Percentiles rank a stretch among this genome's conserved stretches.
phyloP scores from a whole-genome alignment of 2,888 invertebrate genomes.

The Criorhina ranunculi region DNA sequence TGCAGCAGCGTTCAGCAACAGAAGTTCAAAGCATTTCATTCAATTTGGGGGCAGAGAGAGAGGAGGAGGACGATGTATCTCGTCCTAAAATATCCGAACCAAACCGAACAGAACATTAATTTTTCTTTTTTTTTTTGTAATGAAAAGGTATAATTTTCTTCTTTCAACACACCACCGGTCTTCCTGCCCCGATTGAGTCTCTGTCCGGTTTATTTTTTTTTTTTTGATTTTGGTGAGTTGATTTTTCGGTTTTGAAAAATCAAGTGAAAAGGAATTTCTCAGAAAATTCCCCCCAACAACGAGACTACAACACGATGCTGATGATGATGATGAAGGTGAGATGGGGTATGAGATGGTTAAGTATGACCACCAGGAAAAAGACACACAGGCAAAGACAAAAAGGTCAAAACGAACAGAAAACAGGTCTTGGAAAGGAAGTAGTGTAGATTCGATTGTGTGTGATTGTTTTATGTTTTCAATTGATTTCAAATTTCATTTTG shows the following conservation, averaged over 20 bases:
- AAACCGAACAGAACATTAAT: slow-evolving; percentile 22
- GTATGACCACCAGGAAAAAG: slow-evolving; percentile 61
- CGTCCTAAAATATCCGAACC: slow-evolving; percentile 67
- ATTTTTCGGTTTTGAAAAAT: slow-evolving; percentile 56
- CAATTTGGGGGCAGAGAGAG: slow-evolving; percentile 45
- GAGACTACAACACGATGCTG: slow-evolving; percentile 20
- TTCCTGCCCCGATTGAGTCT: slow-evolving; percentile 20
- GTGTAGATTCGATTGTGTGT: slow-evolving; percentile 58
- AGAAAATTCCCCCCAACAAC: slow-evolving; percentile 58
- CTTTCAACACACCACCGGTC: slow-evolving; percentile 34
- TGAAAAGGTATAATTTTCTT: slow-evolving; percentile 76
- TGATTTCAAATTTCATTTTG: slow-evolving; percentile 73
- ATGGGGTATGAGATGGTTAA: slow-evolving; percentile 37
- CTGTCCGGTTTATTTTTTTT: slow-evolving; percentile 49
- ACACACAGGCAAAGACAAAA: slow-evolving; percentile 4
- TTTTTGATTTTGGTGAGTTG: slow-evolving; percentile 33
- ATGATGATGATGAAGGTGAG: slow-evolving; percentile 37
- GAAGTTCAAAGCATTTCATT: slow-evolving; percentile 76
- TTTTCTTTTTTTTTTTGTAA: slow-evolving; percentile 57
- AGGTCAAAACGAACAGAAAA: slow-evolving; percentile 64
- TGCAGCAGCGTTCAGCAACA: slow-evolving; percentile 60
- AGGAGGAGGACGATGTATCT: slow-evolving; percentile 16
- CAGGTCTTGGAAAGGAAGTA: slow-evolving; percentile 75
- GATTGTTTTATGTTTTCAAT: slow-evolving; percentile 62
- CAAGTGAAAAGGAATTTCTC: slow-evolving; percentile 76